Percentiles rank a stretch among this genome's conserved stretches.
Conservation (phyloP, 2,113 vertebrate species). For the Siniperca chuatsi region DNA sequence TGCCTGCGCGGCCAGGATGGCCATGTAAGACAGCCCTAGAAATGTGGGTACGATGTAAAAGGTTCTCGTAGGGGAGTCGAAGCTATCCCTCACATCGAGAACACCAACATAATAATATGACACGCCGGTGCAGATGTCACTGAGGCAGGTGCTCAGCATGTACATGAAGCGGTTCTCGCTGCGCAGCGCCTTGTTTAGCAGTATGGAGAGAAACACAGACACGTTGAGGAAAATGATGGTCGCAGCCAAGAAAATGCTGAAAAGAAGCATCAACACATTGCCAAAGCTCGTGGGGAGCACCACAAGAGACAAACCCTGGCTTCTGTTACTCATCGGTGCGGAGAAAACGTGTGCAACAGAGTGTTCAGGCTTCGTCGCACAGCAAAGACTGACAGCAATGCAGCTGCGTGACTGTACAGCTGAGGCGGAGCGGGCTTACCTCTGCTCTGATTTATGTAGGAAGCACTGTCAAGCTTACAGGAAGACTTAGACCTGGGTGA, state of each 20-base stretch:
- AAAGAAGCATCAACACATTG: constrained; percentile 82
- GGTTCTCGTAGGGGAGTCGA: constrained; percentile 77
- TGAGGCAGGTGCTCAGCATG: constrained; percentile 86
- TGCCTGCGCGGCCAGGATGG: constrained; percentile 84
- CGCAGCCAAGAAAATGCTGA: constrained; percentile 74
- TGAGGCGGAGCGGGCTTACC: background rate
- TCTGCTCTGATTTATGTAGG: constrained; percentile 44
- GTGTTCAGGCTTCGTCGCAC: constrained; percentile 3
- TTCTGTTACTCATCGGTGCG: constrained; percentile 70
- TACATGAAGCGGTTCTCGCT: constrained; percentile 86
- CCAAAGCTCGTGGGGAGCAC: constrained; percentile 80
- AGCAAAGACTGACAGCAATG: background rate
- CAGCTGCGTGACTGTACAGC: constrained; percentile 7
- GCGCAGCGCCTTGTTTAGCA: constrained; percentile 76
- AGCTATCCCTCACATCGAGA: constrained; percentile 77
- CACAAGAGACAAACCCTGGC: constrained; percentile 54
- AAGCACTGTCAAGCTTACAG: background rate
- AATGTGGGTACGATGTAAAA: constrained; percentile 81
- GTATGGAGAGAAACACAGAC: constrained; percentile 79
- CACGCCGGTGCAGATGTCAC: constrained; percentile 83
- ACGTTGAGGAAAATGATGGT: constrained; percentile 80
- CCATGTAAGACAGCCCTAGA: constrained; percentile 85
- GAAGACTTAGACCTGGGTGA: background rate
- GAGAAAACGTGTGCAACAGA: background rate
- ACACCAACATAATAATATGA: constrained; percentile 84